These are phyloP conservation scores for Acinonyx jubatus DNA, from an alignment of 2,113 vertebrate species.

Conservation along the genomic window DNA sequence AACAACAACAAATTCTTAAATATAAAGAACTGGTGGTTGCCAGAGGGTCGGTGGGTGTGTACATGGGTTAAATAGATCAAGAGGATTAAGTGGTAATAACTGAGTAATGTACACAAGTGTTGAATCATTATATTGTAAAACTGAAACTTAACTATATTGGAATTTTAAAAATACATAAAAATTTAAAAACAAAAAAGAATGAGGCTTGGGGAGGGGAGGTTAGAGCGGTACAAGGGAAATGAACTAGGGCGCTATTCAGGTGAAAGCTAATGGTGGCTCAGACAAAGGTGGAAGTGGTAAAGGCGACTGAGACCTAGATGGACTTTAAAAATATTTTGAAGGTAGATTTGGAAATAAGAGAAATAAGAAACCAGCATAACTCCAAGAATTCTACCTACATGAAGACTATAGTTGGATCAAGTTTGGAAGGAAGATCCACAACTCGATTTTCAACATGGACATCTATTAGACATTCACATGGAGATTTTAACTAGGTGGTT, in stretches of 20 bases:
- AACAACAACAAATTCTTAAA: background rate
- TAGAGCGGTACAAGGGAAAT: background rate
- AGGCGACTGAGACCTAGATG: background rate
- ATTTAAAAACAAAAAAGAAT: background rate
- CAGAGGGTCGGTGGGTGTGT: background rate
- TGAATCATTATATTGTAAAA: background rate
- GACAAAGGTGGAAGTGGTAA: too few relatives aligned
- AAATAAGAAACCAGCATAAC: background rate
- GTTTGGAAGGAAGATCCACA: background rate
- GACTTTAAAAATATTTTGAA: background rate
- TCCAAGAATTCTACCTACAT: background rate
- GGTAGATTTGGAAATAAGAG: background rate
- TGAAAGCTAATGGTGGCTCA: background rate
- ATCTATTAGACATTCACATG: background rate
- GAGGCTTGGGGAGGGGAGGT: background rate
- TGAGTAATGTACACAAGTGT: background rate
- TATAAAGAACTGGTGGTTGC: background rate
- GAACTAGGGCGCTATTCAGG: background rate
- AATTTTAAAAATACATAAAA: background rate
- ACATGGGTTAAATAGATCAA: background rate
- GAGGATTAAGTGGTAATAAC: background rate
- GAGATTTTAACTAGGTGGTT: background rate
- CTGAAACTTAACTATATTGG: background rate
- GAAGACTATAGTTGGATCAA: background rate
- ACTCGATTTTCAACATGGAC: background rate